phyloP scores from a whole-genome alignment of 2,113 vertebrate species.

The Pogona vitticeps region DNA sequence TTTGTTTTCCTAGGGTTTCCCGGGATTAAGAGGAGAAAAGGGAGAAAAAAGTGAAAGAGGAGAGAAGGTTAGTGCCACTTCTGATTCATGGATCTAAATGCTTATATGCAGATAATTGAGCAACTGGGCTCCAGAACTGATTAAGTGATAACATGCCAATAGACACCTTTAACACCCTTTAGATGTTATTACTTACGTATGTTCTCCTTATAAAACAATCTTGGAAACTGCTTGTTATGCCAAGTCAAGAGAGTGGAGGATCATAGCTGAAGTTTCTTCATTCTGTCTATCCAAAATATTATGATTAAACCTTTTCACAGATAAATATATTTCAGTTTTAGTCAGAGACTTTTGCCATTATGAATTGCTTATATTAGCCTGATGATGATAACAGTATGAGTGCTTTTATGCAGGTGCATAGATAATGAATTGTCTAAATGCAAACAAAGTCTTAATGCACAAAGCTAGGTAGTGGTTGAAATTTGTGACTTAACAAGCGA shows the following conservation, averaged over 20 bases:
- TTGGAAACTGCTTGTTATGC: background rate
- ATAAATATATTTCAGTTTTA: background rate
- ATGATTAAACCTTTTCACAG: background rate
- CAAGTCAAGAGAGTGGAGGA: too few relatives aligned
- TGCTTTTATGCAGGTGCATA: background rate
- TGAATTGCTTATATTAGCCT: background rate
- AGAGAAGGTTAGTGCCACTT: constrained; percentile 83
- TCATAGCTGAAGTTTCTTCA: background rate
- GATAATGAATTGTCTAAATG: background rate
- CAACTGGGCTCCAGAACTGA: background rate
- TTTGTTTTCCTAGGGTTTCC: constrained; percentile 85
- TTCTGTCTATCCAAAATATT: background rate
- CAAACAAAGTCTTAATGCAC: background rate
- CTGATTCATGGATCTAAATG: background rate
- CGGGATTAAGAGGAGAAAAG: constrained; percentile 89
- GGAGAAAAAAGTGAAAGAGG: constrained; percentile 89
- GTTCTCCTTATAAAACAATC: background rate
- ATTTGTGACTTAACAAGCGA: background rate
- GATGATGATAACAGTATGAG: fast-evolving
- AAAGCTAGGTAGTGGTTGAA: background rate
- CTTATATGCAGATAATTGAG: background rate
- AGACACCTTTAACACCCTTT: background rate
- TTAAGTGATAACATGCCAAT: background rate
- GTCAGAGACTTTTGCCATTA: background rate
- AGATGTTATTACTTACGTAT: background rate